Evolutionary conservation across 1,140 invertebrate genomes (phyloP).

Genomic region (Adoxophyes honmai): DNA sequence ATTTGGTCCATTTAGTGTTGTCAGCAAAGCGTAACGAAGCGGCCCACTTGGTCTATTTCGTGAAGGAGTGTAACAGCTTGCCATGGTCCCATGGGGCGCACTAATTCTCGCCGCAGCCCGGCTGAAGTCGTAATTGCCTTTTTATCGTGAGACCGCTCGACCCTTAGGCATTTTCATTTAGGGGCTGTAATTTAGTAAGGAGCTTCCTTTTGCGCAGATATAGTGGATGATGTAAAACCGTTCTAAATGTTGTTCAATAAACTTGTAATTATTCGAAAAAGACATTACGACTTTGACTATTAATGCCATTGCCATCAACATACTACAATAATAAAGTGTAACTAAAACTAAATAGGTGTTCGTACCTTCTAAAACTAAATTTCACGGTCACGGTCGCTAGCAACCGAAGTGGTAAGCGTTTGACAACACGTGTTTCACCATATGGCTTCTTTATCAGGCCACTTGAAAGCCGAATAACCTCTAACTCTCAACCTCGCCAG

Average conservation of each 20-base stretch:
- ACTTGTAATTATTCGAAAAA: too few species aligned
- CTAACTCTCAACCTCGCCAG: background rate
- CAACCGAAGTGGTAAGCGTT: slow-evolving; percentile 25
- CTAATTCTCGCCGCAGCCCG: slow-evolving; percentile 25
- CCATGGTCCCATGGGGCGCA: slow-evolving; percentile 26
- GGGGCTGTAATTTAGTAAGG: slow-evolving; percentile 20
- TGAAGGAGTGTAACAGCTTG: slow-evolving; percentile 18
- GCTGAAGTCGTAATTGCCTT: slow-evolving; percentile 37
- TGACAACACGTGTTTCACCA: slow-evolving; percentile 42
- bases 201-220: background rate
- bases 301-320: too few species aligned
- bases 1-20: slow-evolving; percentile 1
- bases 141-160: slow-evolving; percentile 16
- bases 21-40: slow-evolving; percentile 20
- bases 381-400: slow-evolving; percentile 44
- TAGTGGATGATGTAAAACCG: too few species aligned
- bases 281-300: too few species aligned
- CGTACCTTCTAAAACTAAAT: too few species aligned
- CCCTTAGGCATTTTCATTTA: slow-evolving; percentile 19
- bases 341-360: too few species aligned
- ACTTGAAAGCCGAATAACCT: slow-evolving; percentile 40
- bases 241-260: too few species aligned
- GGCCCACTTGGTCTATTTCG: background rate
- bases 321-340: too few species aligned
- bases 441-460: slow-evolving; percentile 48